These are phyloP conservation scores for Agonopterix heracliana DNA, from an alignment of 2,888 invertebrate species.

Conservation along the genomic window DNA sequence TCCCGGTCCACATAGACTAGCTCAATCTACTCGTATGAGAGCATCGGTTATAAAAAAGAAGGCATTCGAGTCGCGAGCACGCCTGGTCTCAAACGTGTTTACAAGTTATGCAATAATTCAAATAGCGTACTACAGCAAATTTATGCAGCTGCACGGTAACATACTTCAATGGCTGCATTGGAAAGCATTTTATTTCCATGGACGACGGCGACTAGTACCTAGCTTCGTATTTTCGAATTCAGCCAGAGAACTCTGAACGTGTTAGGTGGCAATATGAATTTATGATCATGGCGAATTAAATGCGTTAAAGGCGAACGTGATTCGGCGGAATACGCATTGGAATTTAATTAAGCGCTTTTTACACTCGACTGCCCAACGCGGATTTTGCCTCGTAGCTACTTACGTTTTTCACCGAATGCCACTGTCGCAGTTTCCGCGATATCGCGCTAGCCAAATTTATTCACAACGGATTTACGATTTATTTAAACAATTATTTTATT, in stretches of 20 bases:
- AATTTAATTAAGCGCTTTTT: constrained; percentile 57
- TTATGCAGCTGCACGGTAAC: constrained; percentile 68
- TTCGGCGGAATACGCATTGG: constrained; percentile 44
- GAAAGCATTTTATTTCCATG: constrained; percentile 71
- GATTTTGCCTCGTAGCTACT: constrained; percentile 16
- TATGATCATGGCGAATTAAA: constrained; percentile 64
- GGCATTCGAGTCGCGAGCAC: constrained; percentile 1
- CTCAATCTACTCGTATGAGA: too few relatives aligned
- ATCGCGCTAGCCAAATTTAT: background rate
- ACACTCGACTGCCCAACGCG: constrained; percentile 32
- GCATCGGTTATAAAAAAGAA: too few relatives aligned
- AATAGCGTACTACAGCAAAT: constrained; percentile 65
- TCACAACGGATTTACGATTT: too few relatives aligned
- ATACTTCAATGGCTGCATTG: constrained; percentile 70
- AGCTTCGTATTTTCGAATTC: constrained; percentile 57
- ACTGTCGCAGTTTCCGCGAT: constrained; percentile 13
- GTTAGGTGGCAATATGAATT: constrained; percentile 67
- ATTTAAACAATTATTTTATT: too few relatives aligned
- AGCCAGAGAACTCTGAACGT: constrained; percentile 46
- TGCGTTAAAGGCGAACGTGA: constrained; percentile 54
- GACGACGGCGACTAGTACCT: constrained; percentile 41
- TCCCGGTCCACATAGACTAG: too few relatives aligned
- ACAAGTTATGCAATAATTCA: constrained; percentile 74
- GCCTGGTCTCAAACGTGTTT: constrained; percentile 61
- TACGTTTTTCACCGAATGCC: constrained; percentile 20